Evolutionary conservation across 2,113 vertebrate species (phyloP), one percentile per base, ranked within the genome.

Genomic region (Apteryx mantelli): DNA sequence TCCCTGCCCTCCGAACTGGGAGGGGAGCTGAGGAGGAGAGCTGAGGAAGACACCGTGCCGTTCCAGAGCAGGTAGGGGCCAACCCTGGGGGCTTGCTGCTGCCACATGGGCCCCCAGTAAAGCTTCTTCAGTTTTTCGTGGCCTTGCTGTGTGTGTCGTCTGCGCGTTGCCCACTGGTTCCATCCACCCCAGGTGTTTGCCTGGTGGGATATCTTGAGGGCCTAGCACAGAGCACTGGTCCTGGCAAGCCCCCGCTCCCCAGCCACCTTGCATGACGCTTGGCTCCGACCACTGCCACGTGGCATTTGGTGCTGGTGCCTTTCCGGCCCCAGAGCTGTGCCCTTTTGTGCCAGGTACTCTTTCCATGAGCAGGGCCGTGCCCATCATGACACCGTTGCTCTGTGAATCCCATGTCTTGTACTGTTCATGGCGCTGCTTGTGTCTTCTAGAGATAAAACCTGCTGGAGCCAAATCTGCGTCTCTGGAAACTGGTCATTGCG

Each of bases 361-460:
- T 36, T n/a, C 79, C 1, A 7, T 50, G 11, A 2, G 4, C 6
- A 4, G 61, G 38, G 55, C 79, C 0, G 2, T 56, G 88, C 55
- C 65, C 0, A 0, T 82, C 81, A 76, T 70, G 70, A 69, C 94
- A 32, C 48, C 1, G 2, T 74, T 65, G 89, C 89, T 91, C 85
- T 2, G 38, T 89, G 82, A 82, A 4, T 13, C 34, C 34, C n/a
- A 0, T 1, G 25, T 46, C 90, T 66, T 4, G 42, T 80, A 38
- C 90, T 0, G 2, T 58, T 42, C 1, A 0, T 0, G 4, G 94
- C 0, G 1, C 96, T 44, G 77, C 91, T 86, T 32, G 86, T 48
- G n/a, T 92, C 92, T 84, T 91, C 81, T 95, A 95, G 93, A 95
- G 75, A 96, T 97, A 96, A 97, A 97, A 94, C 68, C 68, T 4